Percentiles rank a stretch among this genome's conserved stretches.
Evolutionary conservation across 2,113 vertebrate species (phyloP).

Genomic region (Ramphastos sulfuratus): DNA sequence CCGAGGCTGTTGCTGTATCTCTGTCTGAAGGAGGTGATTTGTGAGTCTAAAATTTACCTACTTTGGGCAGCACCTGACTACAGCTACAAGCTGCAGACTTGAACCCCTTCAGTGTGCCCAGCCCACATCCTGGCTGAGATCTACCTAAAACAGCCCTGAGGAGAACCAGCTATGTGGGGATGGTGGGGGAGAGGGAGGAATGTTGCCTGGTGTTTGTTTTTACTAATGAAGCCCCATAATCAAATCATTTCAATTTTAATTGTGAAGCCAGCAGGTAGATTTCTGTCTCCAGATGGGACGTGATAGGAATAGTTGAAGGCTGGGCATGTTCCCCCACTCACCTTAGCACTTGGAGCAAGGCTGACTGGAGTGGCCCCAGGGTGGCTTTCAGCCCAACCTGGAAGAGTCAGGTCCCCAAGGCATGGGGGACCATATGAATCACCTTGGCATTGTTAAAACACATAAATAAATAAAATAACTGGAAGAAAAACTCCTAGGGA

Average conservation of each 20-base stretch:
- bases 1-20: background rate
- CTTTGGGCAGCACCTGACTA: background rate
- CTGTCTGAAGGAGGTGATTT: background rate
- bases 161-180: background rate
- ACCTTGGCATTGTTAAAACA: background rate
- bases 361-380: background rate
- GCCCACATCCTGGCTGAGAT: background rate
- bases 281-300: slow-evolving; percentile 67
- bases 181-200: background rate
- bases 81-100: background rate
- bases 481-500: background rate
- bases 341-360: background rate
- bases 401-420: background rate
- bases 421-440: fast-evolving
- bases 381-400: background rate
- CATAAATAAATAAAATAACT: background rate
- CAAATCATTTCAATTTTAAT: slow-evolving; percentile 66
- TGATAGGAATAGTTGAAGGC: slow-evolving; percentile 49
- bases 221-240: slow-evolving; percentile 59
- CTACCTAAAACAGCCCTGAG: slow-evolving; percentile 10
- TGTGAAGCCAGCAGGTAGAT: slow-evolving; percentile 67
- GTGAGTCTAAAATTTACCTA: background rate
- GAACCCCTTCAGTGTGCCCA: background rate
- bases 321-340: slow-evolving; percentile 11
- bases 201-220: slow-evolving; percentile 56